phyloP scores from a whole-genome alignment of 23 tunicate genomes.

The Trididemnum miniatum region DNA sequence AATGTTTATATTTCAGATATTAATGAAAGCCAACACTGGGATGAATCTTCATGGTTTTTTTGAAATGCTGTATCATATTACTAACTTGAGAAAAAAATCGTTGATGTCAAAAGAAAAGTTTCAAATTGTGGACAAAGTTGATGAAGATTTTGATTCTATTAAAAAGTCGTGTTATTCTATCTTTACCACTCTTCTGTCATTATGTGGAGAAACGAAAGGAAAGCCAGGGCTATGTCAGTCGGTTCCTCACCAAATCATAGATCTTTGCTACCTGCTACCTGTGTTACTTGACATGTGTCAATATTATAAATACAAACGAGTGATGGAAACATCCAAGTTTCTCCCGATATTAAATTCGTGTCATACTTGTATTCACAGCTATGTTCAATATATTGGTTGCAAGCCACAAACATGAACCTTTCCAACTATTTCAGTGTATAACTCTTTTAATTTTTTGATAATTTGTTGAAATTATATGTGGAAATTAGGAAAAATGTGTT shows the following conservation, averaged over 20 bases:
- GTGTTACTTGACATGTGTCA: background rate
- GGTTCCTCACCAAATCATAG: background rate
- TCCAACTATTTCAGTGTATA: too few species aligned
- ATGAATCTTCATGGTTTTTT: conserved; percentile 50
- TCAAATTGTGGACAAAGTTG: too few species aligned
- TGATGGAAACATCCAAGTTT: background rate
- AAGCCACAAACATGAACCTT: too few species aligned
- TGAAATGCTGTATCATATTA: conserved; percentile 28
- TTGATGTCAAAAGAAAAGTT: background rate
- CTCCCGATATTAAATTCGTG: background rate
- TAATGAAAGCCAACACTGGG: conserved; percentile 77
- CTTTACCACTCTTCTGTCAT: background rate
- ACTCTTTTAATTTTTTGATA: too few species aligned
- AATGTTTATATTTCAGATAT: conserved; percentile 31
- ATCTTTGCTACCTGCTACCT: background rate
- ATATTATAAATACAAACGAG: background rate
- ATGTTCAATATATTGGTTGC: too few species aligned
- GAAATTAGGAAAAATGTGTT: too few species aligned
- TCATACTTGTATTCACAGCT: too few species aligned
- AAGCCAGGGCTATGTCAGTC: too few species aligned
- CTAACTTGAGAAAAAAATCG: conserved; percentile 4
- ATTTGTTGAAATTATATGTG: too few species aligned
- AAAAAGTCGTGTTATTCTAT: background rate
- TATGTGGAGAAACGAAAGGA: too few species aligned
- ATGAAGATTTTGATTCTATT: background rate